Evolutionary conservation across 1,140 invertebrate genomes (phyloP), one percentile per base, ranked within the genome.

Genomic region (Sitobion miscanthi): DNA sequence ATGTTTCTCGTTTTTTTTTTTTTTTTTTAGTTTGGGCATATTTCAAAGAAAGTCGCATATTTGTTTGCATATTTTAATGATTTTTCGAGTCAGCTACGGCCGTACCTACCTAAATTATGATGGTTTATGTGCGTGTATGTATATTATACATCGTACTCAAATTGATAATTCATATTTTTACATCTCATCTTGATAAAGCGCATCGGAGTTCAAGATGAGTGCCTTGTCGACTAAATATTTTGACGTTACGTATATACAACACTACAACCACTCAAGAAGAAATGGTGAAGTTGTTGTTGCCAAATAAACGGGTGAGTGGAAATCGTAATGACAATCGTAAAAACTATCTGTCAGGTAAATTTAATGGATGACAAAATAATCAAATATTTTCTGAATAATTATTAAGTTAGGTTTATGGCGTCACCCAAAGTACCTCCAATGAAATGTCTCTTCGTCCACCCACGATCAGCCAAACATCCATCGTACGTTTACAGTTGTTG

Each of bases 131-230:
- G 57, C 57, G 25, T 62, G 25, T 30, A 62, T 30, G 25, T 14
- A 20, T 69, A 17, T n/a, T 25, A 4, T n/a, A 77, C n/a, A n/a
- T 62, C 25, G 62, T 77, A 17, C 17, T 0, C 17, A 77, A 77
- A 77, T 77, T 77, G 62, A 77, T 77, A 77, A 35, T 77, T 77
- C 17, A 77, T n/a, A 77, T 35, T 77, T 77, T 77, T 77, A 77
- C 62, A 77, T 77, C n/a, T 52, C 11, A 52, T 77, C n/a, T 77
- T 77, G 14, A 77, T 77, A 77, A 77, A 17, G 14, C n/a, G 30
- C n/a, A 77, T n/a, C 30, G 14, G 5, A 77, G 17, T 20, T 77
- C n/a, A 77, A 77, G 14, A 35, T 35, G 35, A 35, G n/a, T 77
- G 62, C n/a, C 14, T n/a, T n/a, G 14, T 77, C 11, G 14, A n/a